Percentiles rank a stretch among this genome's conserved stretches.
phyloP scores from a whole-genome alignment of 2,888 invertebrate genomes.

The Epinotia bilunana region DNA sequence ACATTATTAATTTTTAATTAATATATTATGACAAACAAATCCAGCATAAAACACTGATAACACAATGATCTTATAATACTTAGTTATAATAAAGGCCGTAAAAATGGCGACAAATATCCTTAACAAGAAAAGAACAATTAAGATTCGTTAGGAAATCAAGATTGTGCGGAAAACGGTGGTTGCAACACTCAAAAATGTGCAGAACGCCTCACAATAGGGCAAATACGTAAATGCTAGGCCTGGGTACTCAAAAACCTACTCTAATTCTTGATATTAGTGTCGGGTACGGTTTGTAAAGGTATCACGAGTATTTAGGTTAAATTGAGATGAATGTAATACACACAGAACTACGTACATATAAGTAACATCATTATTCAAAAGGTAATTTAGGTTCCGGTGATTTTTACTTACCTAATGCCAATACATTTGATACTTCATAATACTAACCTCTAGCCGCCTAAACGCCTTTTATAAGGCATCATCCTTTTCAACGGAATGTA shows the following conservation, averaged over 20 bases:
- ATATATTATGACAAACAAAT: slow-evolving; percentile 43
- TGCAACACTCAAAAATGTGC: slow-evolving; percentile 10
- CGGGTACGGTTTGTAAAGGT: neutral
- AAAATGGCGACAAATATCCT: slow-evolving; percentile 2
- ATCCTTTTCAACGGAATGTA: no score
- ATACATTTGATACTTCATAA: no score
- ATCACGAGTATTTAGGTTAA: neutral
- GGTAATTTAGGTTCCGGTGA: no score
- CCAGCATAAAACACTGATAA: slow-evolving; percentile 38
- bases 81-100: slow-evolving; percentile 15
- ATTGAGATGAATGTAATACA: neutral
- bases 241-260: neutral
- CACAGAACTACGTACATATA: neutral
- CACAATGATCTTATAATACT: slow-evolving; percentile 23
- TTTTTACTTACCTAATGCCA: no score
- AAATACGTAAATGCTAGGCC: no score
- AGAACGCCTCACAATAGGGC: neutral
- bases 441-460: no score
- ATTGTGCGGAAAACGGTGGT: neutral
- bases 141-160: neutral
- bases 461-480: no score
- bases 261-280: neutral
- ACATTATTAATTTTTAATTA: slow-evolving; percentile 1
- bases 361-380: no score
- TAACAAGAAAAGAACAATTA: slow-evolving; percentile 4